Evolutionary conservation across 2,113 vertebrate species (phyloP).

Genomic region (Crotalus horridus): DNA sequence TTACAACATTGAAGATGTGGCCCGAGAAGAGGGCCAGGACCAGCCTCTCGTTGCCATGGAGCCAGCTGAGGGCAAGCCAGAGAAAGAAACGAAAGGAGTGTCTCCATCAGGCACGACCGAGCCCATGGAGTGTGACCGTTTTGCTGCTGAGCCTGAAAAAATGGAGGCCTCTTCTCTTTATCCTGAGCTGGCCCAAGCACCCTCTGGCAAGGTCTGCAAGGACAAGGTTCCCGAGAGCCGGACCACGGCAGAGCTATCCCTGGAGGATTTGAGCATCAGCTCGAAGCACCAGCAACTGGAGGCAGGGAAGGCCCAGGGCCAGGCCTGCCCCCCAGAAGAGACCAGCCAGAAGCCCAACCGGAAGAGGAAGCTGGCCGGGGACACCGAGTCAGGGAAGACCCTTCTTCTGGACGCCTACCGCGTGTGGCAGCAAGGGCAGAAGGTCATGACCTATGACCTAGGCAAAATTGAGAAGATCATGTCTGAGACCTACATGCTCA

Average conservation of each 20-base stretch:
- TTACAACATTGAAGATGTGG: slow-evolving; percentile 64
- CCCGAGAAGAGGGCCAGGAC: background rate
- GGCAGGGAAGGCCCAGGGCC: slow-evolving; percentile 45
- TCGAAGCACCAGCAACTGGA: slow-evolving; percentile 69
- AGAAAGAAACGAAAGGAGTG: background rate
- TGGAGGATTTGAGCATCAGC: slow-evolving; percentile 95
- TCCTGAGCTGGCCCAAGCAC: background rate
- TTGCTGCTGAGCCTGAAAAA: background rate
- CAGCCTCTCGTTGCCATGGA: background rate
- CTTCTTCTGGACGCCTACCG: slow-evolving; percentile 92
- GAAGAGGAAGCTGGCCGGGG: slow-evolving; percentile 85
- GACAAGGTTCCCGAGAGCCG: slow-evolving; percentile 69
- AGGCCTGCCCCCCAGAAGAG: slow-evolving; percentile 58
- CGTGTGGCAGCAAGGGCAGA: slow-evolving; percentile 98
- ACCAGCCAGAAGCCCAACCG: slow-evolving; percentile 73
- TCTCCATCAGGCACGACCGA: background rate
- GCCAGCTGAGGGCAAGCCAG: background rate
- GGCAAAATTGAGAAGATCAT: slow-evolving; percentile 95
- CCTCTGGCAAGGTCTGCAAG: background rate
- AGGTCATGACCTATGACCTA: slow-evolving; percentile 91
- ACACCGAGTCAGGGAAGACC: slow-evolving; percentile 84
- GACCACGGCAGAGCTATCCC: slow-evolving; percentile 81
- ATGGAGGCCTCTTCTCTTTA: background rate
- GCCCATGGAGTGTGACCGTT: background rate
- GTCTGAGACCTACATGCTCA: slow-evolving; percentile 98